Percentiles rank a stretch among this genome's conserved stretches.
These are phyloP conservation scores for Rhagoletis zephyria DNA, from an alignment of 1,140 invertebrate species.

Conservation along the genomic window DNA sequence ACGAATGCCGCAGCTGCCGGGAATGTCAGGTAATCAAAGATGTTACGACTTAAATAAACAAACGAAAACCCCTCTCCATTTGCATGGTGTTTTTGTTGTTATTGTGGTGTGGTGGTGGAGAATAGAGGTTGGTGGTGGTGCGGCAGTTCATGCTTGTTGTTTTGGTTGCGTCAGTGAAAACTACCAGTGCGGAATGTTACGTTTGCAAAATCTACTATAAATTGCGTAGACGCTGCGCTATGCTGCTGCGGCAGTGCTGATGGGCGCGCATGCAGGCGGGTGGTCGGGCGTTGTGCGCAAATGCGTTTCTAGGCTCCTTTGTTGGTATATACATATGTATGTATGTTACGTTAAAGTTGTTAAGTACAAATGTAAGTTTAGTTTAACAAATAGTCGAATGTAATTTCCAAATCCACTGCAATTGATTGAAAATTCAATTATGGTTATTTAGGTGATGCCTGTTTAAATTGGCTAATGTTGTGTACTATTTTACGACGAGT, in stretches of 20 bases:
- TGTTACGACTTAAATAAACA: background rate
- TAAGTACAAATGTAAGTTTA: background rate
- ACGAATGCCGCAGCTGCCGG: conserved; percentile 66
- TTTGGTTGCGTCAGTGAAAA: conserved; percentile 32
- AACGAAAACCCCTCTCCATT: background rate
- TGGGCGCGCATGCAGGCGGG: background rate
- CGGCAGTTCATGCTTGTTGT: background rate
- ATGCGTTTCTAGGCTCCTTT: background rate
- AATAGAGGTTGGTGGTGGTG: background rate
- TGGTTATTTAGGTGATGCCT: background rate
- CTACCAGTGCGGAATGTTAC: conserved; percentile 30
- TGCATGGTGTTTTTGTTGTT: background rate
- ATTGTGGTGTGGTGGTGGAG: background rate
- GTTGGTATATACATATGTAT: background rate
- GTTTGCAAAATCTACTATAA: conserved; percentile 9
- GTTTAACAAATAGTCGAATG: background rate
- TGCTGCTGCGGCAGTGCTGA: background rate
- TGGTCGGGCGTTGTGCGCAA: background rate
- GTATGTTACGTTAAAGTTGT: background rate
- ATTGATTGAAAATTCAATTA: background rate
- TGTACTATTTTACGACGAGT: too few relatives aligned
- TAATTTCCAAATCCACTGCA: background rate
- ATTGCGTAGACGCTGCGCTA: conserved; percentile 2
- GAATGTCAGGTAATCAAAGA: conserved; percentile 64
- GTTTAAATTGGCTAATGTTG: too few relatives aligned